Evolutionary conservation across 2,797 vertebrate genomes (phyloP), one percentile per base, ranked within the genome.

Genomic region (Protonibea diacanthus): DNA sequence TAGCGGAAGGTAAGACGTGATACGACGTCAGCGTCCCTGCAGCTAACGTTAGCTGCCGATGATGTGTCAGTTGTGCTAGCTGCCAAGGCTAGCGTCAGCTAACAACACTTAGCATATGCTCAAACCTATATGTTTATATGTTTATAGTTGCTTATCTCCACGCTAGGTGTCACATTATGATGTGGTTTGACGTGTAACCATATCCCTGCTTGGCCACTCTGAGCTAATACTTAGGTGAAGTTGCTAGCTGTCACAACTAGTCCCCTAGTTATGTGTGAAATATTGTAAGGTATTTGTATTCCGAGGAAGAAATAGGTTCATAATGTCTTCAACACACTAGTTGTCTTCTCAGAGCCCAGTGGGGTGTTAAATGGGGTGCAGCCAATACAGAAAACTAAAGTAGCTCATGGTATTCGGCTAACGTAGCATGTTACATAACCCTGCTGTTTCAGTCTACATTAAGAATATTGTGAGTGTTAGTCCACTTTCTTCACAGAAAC

Each of bases 1-100:
- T 96, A 96, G 80, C 95, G 90, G 73, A 91, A 94, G 95, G 95
- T 96, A 89, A 93, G 93, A 66, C 27, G 63, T 20, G 0, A 42
- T 0, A 9, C 13, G 12, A 45, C 56, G 20, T 45, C 77, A 9
- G 6, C 69, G 53, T 49, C 0, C 11, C 20, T 62, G 11, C 29
- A 38, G n/a, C 64, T 44, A 14, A 3, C 10, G 42, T 44, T 83
- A 82, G 73, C 74, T 71, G 33, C 71, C 69, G 80, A 47, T 89
- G 81, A 88, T 89, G 85, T 92, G 87, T 89, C 76, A 84, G 74
- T 57, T 14, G 25, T 71, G 80, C 71, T 86, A 88, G 76, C 60
- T 72, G 61, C 58, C 11, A 65, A 55, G n/a, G 21, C 59, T 61
- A 60, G 56, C 5, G n/a, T 21, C 21, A 55, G 12, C 38, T 77